These are phyloP conservation scores for Euzophera pinguis DNA, from an alignment of 2,888 invertebrate genomes.

Conservation along the genomic window DNA sequence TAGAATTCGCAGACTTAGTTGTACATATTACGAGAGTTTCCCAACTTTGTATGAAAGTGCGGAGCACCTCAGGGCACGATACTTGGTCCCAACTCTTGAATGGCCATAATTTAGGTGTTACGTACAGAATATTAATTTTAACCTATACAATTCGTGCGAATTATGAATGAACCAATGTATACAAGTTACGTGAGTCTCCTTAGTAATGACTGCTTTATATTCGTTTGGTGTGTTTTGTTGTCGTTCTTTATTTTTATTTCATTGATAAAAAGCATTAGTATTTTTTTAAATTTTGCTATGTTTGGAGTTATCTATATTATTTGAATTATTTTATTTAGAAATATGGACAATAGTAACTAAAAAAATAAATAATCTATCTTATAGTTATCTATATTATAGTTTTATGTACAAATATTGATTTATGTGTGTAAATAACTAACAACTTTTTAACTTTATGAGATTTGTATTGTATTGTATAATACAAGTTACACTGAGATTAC, in stretches of 20 bases:
- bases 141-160: slow-evolving; percentile 3
- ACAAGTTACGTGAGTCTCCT: slow-evolving; percentile 4
- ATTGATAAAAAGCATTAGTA: not conserved
- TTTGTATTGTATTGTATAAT: no score
- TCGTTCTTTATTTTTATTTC: not conserved
- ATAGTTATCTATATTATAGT: no score
- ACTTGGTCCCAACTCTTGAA: slow-evolving; percentile 12
- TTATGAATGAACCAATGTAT: slow-evolving; percentile 6
- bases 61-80: slow-evolving; percentile 11
- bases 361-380: no score
- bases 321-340: no score
- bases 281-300: not conserved
- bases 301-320: not conserved
- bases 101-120: slow-evolving; percentile 12
- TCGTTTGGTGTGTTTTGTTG: not conserved
- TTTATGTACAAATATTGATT: no score
- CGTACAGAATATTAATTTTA: slow-evolving; percentile 12
- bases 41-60: slow-evolving; percentile 1
- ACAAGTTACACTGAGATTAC: no score
- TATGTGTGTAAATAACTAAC: no score
- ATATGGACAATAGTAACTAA: no score
- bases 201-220: slow-evolving; percentile 4
- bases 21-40: not conserved
- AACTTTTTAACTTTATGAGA: no score
- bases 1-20: not conserved